Base-by-base conservation (phyloP, 2,113 vertebrate genomes). In the Cyanoderma ruficeps region DNA sequence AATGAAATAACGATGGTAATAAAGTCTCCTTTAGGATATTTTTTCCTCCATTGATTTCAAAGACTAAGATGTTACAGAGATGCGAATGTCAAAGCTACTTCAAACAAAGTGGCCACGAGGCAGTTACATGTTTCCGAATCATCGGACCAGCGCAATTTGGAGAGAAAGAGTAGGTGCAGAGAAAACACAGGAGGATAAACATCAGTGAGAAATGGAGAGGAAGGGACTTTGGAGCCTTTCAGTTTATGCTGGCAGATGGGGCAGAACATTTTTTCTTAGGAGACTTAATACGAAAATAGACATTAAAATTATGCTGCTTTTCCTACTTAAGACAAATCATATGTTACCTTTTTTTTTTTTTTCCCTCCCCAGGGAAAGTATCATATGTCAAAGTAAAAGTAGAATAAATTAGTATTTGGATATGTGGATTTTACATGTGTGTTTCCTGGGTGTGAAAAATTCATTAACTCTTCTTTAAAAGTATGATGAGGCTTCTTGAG, bases 51-150 rank as follows among this genome's bases (percentile, higher is more conserved):
- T 53, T 67, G 52, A 52, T 91, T 95, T 95, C 88, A 92, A 88
- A 96, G 83, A 78, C 79, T 74, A 17, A 88, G 75, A 77, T 49
- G 85, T 93, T 85, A 85, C 16, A 79, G 72, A 77, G 42, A 90
- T 72, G 30, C 61, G 78, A 88, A 93, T 91, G 87, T 85, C 84
- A 93, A 79, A 94, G 71, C 75, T 85, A 52, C 90, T 88, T 92
- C 85, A 96, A 83, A 89, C 7, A 37, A 47, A 96, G 64, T 80
- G 88, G 87, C 93, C 92, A 94, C 71, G 30, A 91, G 84, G 93
- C 84, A 86, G 67, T 87, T 93, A 46, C 46, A 44, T 80, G 87
- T 89, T 96, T 94, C 74, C 19, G 42, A 85, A 50, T 61, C 67
- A 70, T 77, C 7, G 27, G 55, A 90, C 78, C 89, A 69, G 87